Evolutionary conservation across 2,113 vertebrate species (phyloP), one percentile per base, ranked within the genome.

Genomic region (Vombatus ursinus): DNA sequence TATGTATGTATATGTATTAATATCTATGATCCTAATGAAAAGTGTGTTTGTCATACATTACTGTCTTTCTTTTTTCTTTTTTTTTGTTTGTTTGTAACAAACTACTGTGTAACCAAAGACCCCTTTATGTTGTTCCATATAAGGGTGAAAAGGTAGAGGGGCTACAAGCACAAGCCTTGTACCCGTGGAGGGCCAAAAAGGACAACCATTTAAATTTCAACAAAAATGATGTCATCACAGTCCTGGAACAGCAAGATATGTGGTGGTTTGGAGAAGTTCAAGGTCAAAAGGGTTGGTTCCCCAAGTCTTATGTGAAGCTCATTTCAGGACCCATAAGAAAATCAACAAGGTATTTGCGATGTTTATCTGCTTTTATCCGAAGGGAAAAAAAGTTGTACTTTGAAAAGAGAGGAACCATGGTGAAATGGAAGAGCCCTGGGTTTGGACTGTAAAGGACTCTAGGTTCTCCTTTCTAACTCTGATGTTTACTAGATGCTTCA

Each of bases 151-250:
- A 99, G 96, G 99, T 99, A 3, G 99, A 99, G 90, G 99, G 99
- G 28, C 99, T 99, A 2, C 99, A 99, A 98, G 99, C 99, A 0
- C 99, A 99, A 98, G 99, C 99, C 31, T 98, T 99, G 96, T 99
- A 99, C 97, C 99, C 99, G 0, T 99, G 99, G 99, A 99, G 99
- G 97, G 99, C 99, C 0, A 99, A 99, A 97, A 99, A 99, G 95
- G 99, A 99, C 98, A 99, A 99, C 99, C 99, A 99, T 97, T 99
- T 99, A 90, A 99, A 99, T 98, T 99, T 99, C 98, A 99, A 99
- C 98, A 99, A 99, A 97, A 99, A 99, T 3, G 99, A 99, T 57
- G 98, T 99, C 68, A 99, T 99, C 97, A 99, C 99, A 0, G 99
- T 99, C 94, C 98, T 99, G 98, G 99, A 99, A 97, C 99, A 99